A percentile compares a stretch with the other conserved stretches of the same genome.
Evolutionary conservation across 1,140 invertebrate species (phyloP).

Genomic region (Triops cancriformis): DNA sequence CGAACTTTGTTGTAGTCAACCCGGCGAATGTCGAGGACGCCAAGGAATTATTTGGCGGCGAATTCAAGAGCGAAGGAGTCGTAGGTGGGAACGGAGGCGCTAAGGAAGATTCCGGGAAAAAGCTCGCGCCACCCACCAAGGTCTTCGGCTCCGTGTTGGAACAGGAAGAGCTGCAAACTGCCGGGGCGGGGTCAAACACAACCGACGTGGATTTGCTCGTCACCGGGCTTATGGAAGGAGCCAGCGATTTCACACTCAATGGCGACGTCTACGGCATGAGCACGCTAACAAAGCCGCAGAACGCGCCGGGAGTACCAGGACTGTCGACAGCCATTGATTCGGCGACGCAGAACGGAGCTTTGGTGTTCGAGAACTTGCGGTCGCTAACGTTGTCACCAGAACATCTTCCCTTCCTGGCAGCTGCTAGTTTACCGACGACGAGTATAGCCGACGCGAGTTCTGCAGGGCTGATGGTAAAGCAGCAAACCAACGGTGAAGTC

Average conservation of each 20-base stretch:
- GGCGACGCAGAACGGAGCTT: neutral
- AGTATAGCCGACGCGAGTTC: neutral
- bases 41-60: constrained; percentile 27
- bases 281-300: neutral
- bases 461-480: neutral
- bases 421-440: neutral
- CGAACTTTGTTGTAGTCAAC: neutral
- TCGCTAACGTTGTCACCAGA: neutral
- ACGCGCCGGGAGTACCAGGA: no score
- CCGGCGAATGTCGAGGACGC: neutral
- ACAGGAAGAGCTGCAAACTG: neutral
- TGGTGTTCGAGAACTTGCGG: neutral
- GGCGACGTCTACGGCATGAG: neutral
- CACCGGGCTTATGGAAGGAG: neutral
- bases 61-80: neutral
- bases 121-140: no score
- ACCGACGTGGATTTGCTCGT: neutral
- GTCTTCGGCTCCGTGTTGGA: no score
- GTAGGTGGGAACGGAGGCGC: neutral
- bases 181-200: neutral
- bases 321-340: neutral
- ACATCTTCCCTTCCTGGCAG: neutral
- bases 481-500: neutral
- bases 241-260: neutral
- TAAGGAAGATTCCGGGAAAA: neutral